A percentile compares a stretch with the other conserved stretches of the same genome.
Conservation (phyloP, 2,113 vertebrate genomes). For the Nothobranchius furzeri region DNA sequence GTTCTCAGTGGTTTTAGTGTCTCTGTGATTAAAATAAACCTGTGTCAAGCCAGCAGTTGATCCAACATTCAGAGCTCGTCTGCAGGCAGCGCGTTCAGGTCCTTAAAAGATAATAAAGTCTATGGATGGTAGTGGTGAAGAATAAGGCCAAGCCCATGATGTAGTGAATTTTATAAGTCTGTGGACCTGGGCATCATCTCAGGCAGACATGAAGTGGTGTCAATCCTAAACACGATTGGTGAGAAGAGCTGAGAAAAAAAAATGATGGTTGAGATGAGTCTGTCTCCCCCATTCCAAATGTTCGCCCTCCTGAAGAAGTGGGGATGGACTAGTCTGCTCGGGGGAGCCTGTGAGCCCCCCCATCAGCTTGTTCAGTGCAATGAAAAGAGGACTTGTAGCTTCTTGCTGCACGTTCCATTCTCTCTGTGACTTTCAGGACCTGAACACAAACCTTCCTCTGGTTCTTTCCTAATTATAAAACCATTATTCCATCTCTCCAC, state of each 20-base stretch:
- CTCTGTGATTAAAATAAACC: conserved; percentile 48
- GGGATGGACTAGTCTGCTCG: conserved; percentile 36
- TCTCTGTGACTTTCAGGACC: conserved; percentile 27
- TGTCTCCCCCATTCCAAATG: conserved; percentile 12
- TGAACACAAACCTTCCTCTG: conserved; percentile 32
- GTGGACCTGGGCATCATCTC: neutral
- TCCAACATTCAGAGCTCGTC: conserved; percentile 56
- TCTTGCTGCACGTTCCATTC: conserved; percentile 46
- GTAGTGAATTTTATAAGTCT: conserved; percentile 20
- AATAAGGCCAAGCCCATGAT: conserved; percentile 16
- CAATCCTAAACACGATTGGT: conserved; percentile 42
- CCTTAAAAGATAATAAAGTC: neutral
- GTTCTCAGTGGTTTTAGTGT: conserved; percentile 51
- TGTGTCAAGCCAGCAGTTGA: conserved; percentile 22
- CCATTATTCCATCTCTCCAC: conserved; percentile 39
- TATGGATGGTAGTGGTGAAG: conserved; percentile 40
- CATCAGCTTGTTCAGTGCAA: conserved; percentile 68
- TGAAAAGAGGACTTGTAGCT: conserved; percentile 48
- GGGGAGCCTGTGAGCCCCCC: conserved; percentile 19
- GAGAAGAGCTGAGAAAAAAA: conserved; percentile 8
- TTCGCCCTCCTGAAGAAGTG: conserved; percentile 20
- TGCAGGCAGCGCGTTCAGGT: conserved; percentile 46
- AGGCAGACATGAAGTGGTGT: conserved; percentile 47
- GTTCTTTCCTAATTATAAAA: conserved; percentile 44
- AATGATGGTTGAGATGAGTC: conserved; percentile 44